Evolutionary conservation across 2,113 vertebrate species (phyloP).

Genomic region (Ceyx cyanopectus): DNA sequence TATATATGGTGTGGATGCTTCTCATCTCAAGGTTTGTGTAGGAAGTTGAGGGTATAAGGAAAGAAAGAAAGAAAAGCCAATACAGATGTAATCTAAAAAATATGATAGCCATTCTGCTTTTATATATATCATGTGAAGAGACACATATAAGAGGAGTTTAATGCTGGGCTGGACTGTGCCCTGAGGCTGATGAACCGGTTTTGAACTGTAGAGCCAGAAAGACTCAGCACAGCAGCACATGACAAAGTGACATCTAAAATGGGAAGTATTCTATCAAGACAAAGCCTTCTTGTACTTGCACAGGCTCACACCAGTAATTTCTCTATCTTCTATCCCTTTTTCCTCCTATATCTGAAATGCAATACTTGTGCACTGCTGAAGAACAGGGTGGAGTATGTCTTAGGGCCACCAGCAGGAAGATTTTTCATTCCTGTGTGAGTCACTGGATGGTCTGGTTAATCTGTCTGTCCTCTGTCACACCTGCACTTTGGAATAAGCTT

Average conservation of each 20-base stretch:
- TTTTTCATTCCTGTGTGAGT: not conserved
- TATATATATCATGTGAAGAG: not conserved
- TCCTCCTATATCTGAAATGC: not conserved
- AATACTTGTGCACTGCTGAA: not conserved
- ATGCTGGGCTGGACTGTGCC: not conserved
- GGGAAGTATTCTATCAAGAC: not conserved
- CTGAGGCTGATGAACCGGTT: fast-evolving
- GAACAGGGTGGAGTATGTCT: not conserved
- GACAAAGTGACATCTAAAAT: not conserved
- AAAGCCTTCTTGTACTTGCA: not conserved
- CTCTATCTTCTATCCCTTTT: not conserved
- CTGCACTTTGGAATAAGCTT: not conserved
- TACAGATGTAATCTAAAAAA: not conserved
- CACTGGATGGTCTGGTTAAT: not conserved
- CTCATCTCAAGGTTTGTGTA: not conserved
- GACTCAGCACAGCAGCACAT: not conserved
- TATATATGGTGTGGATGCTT: not conserved
- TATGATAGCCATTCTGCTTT: not conserved
- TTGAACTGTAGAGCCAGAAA: not conserved
- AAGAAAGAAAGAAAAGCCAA: not conserved
- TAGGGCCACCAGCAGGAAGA: not conserved
- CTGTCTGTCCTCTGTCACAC: not conserved
- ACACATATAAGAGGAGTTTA: fast-evolving
- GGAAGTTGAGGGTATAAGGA: not conserved
- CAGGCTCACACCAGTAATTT: fast-evolving